A percentile compares a stretch with the other conserved stretches of the same genome.
Evolutionary conservation across 1,140 invertebrate genomes (phyloP).

Genomic region (Macrostomum lignano): DNA sequence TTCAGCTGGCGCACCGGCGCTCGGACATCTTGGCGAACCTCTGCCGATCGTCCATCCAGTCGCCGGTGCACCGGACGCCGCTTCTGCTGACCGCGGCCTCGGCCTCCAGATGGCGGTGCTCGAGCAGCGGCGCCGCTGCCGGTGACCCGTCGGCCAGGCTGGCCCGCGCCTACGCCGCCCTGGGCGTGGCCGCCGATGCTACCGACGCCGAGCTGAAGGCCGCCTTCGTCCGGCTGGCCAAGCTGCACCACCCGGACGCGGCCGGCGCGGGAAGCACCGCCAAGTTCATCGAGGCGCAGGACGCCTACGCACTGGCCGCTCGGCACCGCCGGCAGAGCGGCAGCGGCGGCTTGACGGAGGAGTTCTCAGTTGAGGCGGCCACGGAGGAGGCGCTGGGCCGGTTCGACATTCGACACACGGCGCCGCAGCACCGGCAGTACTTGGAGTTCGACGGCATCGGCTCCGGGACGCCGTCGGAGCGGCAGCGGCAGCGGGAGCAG

Average conservation of each 20-base stretch:
- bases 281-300: slow-evolving; percentile 40
- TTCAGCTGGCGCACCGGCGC: no score
- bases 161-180: no score
- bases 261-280: slow-evolving; percentile 34
- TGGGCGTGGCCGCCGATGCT: slow-evolving; percentile 37
- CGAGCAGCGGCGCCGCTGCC: no score
- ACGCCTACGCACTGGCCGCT: slow-evolving; percentile 30
- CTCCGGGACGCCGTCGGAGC: no score
- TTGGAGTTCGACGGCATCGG: slow-evolving; percentile 44
- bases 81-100: no score
- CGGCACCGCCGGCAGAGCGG: slow-evolving; percentile 15
- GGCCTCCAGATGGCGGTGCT: no score
- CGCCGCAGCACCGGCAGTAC: slow-evolving; percentile 58
- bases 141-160: no score
- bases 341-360: slow-evolving; percentile 19
- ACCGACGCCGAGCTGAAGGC: slow-evolving; percentile 40
- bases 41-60: no score
- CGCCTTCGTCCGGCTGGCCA: slow-evolving; percentile 44
- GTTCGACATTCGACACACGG: slow-evolving; percentile 39
- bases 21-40: no score
- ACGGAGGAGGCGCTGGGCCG: slow-evolving; percentile 25
- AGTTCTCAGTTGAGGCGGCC: no score
- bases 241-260: slow-evolving; percentile 52
- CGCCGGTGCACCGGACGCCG: no score
- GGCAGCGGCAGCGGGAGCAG: slow-evolving; percentile 43